A percentile compares a stretch with the other conserved stretches of the same genome.
phyloP scores from a whole-genome alignment of 2,797 vertebrate genomes.

The Muscicapa striata region DNA sequence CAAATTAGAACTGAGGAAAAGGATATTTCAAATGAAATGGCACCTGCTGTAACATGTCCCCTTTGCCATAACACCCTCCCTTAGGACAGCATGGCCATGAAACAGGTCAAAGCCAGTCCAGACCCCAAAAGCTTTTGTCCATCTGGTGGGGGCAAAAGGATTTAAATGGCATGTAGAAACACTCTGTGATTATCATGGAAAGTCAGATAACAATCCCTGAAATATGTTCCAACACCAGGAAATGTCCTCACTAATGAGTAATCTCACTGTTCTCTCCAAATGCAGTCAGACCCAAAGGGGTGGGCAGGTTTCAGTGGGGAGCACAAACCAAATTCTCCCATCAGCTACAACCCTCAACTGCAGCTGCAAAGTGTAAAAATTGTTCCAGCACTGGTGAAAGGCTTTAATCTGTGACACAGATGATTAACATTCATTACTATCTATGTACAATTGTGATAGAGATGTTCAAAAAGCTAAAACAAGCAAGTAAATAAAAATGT shows the following conservation, averaged over 20 bases:
- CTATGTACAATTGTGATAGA: not conserved
- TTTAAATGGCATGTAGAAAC: not conserved
- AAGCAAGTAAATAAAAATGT: not conserved
- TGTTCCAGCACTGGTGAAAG: not conserved
- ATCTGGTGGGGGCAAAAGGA: not conserved
- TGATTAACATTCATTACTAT: not conserved
- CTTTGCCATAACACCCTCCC: fast-evolving
- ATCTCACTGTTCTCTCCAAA: not conserved
- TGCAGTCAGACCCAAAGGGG: not conserved
- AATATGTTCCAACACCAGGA: not conserved
- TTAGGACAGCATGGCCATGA: not conserved
- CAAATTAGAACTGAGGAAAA: not conserved
- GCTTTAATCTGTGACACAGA: not conserved
- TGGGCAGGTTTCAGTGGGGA: not conserved
- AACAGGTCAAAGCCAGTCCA: fast-evolving
- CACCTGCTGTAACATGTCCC: not conserved
- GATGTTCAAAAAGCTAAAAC: not conserved
- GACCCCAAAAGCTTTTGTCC: not conserved
- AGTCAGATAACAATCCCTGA: not conserved
- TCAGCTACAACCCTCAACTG: not conserved
- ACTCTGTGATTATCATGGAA: not conserved
- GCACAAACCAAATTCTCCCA: not conserved
- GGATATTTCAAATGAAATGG: not conserved
- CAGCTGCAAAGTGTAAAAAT: not conserved
- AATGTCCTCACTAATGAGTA: not conserved